These are phyloP conservation scores for Tachysurus fulvidraco DNA, from an alignment of 2,113 vertebrate genomes.

Conservation along the genomic window DNA sequence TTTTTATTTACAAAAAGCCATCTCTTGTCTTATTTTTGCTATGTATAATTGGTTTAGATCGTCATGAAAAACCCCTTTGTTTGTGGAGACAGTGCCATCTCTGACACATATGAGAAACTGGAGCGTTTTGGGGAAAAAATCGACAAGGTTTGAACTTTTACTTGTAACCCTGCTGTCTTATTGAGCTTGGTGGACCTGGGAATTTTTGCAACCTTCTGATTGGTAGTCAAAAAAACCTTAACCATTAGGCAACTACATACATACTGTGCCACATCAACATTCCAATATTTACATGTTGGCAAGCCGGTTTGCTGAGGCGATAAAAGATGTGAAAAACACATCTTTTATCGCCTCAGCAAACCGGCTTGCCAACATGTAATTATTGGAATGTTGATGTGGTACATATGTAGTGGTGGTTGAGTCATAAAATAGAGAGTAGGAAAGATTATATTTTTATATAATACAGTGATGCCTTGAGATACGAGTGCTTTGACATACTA, in stretches of 20 bases:
- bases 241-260: too few species aligned
- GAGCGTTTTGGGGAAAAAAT: conserved; percentile 80
- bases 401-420: too few species aligned
- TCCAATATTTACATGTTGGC: background rate
- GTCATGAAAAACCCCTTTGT: conserved; percentile 88
- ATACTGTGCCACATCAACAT: background rate
- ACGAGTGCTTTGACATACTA: too few species aligned
- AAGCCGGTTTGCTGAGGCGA: background rate
- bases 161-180: background rate
- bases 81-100: conserved; percentile 80
- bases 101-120: conserved; percentile 72
- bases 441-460: too few species aligned
- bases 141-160: conserved; percentile 71
- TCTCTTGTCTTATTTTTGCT: background rate
- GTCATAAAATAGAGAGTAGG: background rate
- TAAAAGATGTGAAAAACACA: background rate
- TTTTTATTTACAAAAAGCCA: background rate
- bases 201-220: too few species aligned
- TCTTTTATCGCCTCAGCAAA: too few species aligned
- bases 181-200: too few species aligned
- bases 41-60: conserved; percentile 65
- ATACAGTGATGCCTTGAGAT: too few species aligned
- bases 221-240: too few species aligned
- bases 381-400: too few species aligned
- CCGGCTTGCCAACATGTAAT: too few species aligned